Evolutionary conservation across 2,797 vertebrate genomes (phyloP).

Genomic region (Chanos chanos): DNA sequence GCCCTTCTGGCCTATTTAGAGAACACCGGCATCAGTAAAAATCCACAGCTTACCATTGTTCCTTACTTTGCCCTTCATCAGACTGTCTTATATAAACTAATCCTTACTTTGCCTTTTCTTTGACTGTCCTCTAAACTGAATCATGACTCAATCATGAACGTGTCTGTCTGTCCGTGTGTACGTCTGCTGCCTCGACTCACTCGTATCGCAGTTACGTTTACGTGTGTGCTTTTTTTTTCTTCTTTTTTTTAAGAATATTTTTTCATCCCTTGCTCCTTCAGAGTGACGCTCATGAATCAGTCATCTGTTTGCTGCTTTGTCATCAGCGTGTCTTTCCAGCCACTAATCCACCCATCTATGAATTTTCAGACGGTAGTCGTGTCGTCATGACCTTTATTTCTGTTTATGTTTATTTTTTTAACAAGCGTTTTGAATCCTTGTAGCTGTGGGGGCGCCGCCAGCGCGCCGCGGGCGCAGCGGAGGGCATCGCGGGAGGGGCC

Average conservation of each 20-base stretch:
- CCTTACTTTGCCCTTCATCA: too few relatives aligned
- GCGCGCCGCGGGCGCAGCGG: slow-evolving; percentile 42
- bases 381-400: background rate
- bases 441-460: slow-evolving; percentile 64
- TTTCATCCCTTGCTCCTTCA: background rate
- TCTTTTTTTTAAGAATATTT: background rate
- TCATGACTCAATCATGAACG: background rate
- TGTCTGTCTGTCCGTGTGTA: background rate
- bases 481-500: slow-evolving; percentile 88
- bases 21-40: too few relatives aligned
- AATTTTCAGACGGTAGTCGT: slow-evolving; percentile 1
- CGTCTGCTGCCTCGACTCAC: too few relatives aligned
- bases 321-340: background rate
- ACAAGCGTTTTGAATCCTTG: too few relatives aligned
- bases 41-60: too few relatives aligned
- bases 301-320: background rate
- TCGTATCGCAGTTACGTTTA: too few relatives aligned
- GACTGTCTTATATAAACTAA: too few relatives aligned
- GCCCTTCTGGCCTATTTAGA: too few relatives aligned
- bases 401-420: too few relatives aligned
- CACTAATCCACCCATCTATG: background rate
- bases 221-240: background rate
- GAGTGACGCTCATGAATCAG: background rate
- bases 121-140: background rate
- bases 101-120: background rate